Percentiles rank a stretch among this genome's conserved stretches.
Evolutionary conservation across 2,797 vertebrate genomes (phyloP).

Genomic region (Sebastes cheni): DNA sequence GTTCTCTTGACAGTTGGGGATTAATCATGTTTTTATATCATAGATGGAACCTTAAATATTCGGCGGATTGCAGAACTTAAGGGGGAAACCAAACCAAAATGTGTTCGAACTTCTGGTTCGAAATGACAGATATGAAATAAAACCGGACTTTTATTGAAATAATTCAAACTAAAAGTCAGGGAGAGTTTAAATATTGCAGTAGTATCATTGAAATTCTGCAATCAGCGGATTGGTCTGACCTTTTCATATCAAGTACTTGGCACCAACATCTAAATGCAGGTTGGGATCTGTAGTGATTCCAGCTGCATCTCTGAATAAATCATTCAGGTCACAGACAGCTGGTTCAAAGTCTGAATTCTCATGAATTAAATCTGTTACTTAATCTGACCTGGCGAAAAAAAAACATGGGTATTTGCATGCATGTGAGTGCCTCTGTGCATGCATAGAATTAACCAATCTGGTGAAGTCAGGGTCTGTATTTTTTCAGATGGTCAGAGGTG

Average conservation of each 20-base stretch:
- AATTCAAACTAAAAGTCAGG: background rate
- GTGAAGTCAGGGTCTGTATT: background rate
- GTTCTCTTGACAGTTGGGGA: constrained; percentile 28
- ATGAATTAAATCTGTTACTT: background rate
- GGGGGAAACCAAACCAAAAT: background rate
- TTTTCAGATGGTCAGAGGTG: background rate
- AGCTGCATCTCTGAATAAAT: background rate
- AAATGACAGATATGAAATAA: constrained; percentile 7
- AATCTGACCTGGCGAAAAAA: background rate
- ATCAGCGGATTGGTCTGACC: background rate
- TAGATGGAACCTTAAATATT: constrained; percentile 29
- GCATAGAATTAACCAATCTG: background rate
- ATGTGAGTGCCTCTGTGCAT: background rate
- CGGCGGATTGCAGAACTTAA: background rate
- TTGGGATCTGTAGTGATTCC: background rate
- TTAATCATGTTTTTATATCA: constrained; percentile 48
- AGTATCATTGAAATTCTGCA: background rate
- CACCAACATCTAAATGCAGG: background rate
- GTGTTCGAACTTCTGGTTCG: background rate
- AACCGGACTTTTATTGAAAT: background rate
- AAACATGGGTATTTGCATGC: background rate
- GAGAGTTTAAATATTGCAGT: background rate
- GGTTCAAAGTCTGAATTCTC: background rate
- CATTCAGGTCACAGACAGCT: background rate
- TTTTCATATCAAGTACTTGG: constrained; percentile 10